Percentiles rank a stretch among this genome's conserved stretches.
Evolutionary conservation across 2,888 invertebrate species (phyloP).

Genomic region (Oxycera nigricornis): DNA sequence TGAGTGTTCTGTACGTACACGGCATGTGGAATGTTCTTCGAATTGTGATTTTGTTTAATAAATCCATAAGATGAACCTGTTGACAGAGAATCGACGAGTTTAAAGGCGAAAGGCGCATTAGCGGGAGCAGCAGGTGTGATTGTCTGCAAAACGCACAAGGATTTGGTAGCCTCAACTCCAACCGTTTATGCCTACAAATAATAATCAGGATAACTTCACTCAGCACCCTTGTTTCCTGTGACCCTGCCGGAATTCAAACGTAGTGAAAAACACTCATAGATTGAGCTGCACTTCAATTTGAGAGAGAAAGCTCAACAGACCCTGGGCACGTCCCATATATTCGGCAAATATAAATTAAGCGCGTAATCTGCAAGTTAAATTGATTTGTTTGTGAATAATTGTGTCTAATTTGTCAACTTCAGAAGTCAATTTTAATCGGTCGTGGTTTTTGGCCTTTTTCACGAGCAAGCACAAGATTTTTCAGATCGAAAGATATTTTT

Average conservation of each 20-base stretch:
- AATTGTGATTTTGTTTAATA: background rate
- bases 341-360: constrained; percentile 20
- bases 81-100: background rate
- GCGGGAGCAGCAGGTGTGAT: constrained; percentile 10
- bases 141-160: constrained; percentile 2
- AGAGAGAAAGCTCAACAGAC: background rate
- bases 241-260: no score
- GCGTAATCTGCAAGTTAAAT: constrained; percentile 15
- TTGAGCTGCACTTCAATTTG: constrained; percentile 5
- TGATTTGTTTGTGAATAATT: constrained; percentile 29
- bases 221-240: no score
- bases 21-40: background rate
- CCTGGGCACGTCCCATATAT: background rate
- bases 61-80: constrained; percentile 22
- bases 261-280: constrained; percentile 24
- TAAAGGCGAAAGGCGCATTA: background rate
- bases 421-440: no score
- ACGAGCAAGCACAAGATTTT: no score
- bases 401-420: constrained; percentile 23
- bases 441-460: no score
- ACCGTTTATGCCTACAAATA: background rate
- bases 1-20: constrained; percentile 1
- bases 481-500: no score
- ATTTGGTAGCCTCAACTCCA: background rate
- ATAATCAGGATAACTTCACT: no score